A percentile compares a stretch with the other conserved stretches of the same genome.
phyloP scores from a whole-genome alignment of 2,113 vertebrate species.

The Microtus pennsylvanicus region DNA sequence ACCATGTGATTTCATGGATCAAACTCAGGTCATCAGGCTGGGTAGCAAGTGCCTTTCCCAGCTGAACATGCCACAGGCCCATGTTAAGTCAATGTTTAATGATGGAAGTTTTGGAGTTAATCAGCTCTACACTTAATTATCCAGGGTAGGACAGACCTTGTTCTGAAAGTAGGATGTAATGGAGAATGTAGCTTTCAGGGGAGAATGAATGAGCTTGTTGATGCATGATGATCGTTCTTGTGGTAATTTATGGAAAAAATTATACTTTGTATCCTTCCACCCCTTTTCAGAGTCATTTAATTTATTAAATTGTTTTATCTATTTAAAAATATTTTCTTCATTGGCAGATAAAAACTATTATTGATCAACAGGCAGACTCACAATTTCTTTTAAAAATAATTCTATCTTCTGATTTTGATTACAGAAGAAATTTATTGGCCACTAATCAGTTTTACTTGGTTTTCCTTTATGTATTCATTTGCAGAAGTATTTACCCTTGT shows the following conservation, averaged over 20 bases:
- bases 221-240: not conserved
- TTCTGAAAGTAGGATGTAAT: not conserved
- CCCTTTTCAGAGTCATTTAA: not conserved
- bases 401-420: not conserved
- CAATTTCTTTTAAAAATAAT: conserved; percentile 21
- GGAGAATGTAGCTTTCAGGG: not conserved
- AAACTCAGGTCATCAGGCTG: not conserved
- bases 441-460: not conserved
- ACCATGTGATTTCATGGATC: not conserved
- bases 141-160: not conserved
- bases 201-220: not conserved
- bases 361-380: not conserved
- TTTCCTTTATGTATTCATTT: conserved; percentile 13
- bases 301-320: not conserved
- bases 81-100: conserved; percentile 35
- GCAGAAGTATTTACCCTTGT: not conserved
- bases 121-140: conserved; percentile 38
- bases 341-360: not conserved
- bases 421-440: not conserved
- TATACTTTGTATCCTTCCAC: not conserved
- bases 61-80: not conserved
- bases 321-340: not conserved
- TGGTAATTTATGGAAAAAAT: conserved; percentile 35
- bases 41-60: not conserved
- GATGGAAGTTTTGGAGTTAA: conserved; percentile 25